Evolutionary conservation across 2,113 vertebrate species (phyloP).

Genomic region (Apodemus sylvaticus): DNA sequence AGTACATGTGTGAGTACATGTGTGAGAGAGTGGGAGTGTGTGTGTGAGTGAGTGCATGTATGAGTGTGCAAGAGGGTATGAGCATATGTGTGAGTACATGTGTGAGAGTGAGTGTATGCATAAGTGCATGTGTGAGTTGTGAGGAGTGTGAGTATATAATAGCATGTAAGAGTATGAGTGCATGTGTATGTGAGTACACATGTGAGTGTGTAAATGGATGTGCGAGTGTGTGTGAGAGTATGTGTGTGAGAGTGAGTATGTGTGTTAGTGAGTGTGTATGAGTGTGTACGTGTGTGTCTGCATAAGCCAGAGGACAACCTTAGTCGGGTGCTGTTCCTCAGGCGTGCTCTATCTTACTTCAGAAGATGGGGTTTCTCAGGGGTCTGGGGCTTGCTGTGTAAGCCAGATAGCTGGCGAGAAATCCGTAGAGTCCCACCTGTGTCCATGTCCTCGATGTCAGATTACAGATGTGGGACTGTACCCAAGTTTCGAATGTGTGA

Average conservation of each 20-base stretch:
- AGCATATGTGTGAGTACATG: too few species aligned
- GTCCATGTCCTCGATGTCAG: too few species aligned
- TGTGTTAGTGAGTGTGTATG: not conserved
- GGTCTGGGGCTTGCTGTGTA: not conserved
- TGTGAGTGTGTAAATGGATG: not conserved
- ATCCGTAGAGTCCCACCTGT: not conserved
- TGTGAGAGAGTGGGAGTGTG: too few species aligned
- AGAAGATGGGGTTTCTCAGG: not conserved
- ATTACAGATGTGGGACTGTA: too few species aligned
- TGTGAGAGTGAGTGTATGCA: too few species aligned
- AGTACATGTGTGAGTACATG: too few species aligned
- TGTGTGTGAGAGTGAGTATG: not conserved
- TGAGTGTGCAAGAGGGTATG: too few species aligned
- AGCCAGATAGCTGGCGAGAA: not conserved
- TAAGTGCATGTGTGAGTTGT: too few species aligned
- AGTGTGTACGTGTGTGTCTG: not conserved
- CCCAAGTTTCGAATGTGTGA: too few species aligned
- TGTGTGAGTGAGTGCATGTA: too few species aligned
- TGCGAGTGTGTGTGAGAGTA: too few species aligned
- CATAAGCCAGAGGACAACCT: not conserved
- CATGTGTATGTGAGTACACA: not conserved
- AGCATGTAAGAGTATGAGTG: not conserved
- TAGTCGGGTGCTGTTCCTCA: not conserved
- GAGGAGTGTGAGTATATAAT: not conserved
- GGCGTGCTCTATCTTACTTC: not conserved